Conservation (phyloP, 2,888 invertebrate species). For the Drosophila demipolita region DNA sequence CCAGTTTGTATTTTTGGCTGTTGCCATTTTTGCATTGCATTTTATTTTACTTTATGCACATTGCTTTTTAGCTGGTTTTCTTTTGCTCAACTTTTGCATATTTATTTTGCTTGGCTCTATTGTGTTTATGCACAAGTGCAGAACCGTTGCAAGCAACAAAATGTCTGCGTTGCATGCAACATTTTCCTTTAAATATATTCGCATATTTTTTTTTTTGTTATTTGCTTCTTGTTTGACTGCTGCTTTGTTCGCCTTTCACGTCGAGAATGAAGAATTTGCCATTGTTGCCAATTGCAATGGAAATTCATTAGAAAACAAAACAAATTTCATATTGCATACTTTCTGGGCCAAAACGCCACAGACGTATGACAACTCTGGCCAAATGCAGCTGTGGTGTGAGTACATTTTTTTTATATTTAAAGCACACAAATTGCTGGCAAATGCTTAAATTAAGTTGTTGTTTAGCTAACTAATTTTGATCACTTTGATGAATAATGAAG, state of each 20-base stretch:
- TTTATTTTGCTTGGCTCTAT: slow-evolving; percentile 29
- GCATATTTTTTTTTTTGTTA: slow-evolving; percentile 6
- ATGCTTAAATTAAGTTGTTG: not conserved
- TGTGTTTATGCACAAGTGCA: slow-evolving; percentile 77
- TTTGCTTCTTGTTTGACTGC: slow-evolving; percentile 12
- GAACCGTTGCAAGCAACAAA: slow-evolving; percentile 67
- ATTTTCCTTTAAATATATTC: slow-evolving; percentile 37
- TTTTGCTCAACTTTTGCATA: slow-evolving; percentile 17
- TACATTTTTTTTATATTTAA: not conserved
- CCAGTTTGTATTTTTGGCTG: slow-evolving; percentile 27
- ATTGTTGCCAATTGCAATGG: slow-evolving; percentile 53
- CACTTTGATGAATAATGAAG: not conserved
- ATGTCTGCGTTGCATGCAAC: slow-evolving; percentile 60
- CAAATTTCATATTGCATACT: slow-evolving; percentile 30
- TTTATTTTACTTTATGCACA: slow-evolving; percentile 63
- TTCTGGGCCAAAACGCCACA: slow-evolving; percentile 1
- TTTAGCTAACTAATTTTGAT: not conserved
- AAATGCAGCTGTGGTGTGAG: not conserved
- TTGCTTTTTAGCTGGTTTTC: slow-evolving; percentile 23
- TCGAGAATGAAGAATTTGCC: slow-evolving; percentile 36
- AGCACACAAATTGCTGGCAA: not conserved
- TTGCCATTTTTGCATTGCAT: slow-evolving; percentile 62
- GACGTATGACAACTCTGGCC: slow-evolving; percentile 2
- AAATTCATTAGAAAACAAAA: slow-evolving; percentile 52
- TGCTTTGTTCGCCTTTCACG: slow-evolving; percentile 41